Base-by-base conservation (phyloP, 2,797 vertebrate genomes). In the Ataeniobius toweri region DNA sequence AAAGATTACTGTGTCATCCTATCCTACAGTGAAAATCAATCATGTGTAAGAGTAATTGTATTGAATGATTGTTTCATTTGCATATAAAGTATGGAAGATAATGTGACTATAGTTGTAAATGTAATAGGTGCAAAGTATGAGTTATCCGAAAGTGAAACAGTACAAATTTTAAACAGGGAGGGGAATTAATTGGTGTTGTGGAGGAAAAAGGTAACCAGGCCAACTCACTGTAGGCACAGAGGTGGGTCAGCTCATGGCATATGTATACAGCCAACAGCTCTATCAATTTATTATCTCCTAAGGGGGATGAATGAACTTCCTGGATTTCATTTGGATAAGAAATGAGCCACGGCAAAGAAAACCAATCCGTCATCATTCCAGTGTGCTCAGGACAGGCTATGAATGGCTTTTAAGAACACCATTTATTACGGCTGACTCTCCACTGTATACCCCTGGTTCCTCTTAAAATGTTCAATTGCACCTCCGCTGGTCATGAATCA, bases 311-410 rank as follows among this genome's bases (percentile, higher is more conserved):
- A 93, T 93, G 89, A 86, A 87, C 87, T 87, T 86, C 85, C 90
- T 3, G 80, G 90, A 91, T 91, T 92, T 94, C 92, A 94, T 94
- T 95, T 93, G 93, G 93, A 92, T 93, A 95, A 93, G 89, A 90
- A 93, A 93, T 89, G 83, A 93, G 89, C 74, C 88, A 75, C 44
- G 1, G 85, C 86, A 80, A 81, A 88, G 86, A 89, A 91, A 92
- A 86, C 80, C 85, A 3, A 91, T 94, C 89, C 61, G 75, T 94
- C 91, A 93, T 93, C 89, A 89, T 93, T 90, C 67, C 78, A 65
- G 53, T 18, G 67, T 71, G 84, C 79, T 55, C 31, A 9, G 71
- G 88, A 88, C 79, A 79, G 88, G 82, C 90, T 85, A 81, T 87
- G 86, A 91, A 92, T 87, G 88, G 85, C 84, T 90, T 85, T 91